A percentile compares a stretch with the other conserved stretches of the same genome.
Evolutionary conservation across 2,113 vertebrate species (phyloP).

Genomic region (Pelecanoides urinatrix): DNA sequence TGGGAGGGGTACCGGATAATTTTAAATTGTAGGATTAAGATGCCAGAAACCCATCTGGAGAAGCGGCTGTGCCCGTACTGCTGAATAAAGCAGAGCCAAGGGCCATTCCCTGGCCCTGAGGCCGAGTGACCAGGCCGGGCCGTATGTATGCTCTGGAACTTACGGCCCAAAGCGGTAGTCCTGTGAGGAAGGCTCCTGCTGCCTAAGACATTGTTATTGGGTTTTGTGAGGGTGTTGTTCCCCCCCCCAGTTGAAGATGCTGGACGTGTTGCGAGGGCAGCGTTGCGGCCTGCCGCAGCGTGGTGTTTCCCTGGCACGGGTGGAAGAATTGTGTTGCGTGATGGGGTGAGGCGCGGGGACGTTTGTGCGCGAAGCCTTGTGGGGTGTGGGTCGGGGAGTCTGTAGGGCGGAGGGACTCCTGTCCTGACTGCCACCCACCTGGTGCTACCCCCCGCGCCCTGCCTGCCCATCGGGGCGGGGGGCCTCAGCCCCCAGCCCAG

Average conservation of each 20-base stretch:
- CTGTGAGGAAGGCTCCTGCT: background rate
- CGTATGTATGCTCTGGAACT: background rate
- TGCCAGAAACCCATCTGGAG: background rate
- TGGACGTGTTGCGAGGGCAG: background rate
- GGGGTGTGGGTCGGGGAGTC: background rate
- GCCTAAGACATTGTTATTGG: background rate
- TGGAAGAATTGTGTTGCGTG: background rate
- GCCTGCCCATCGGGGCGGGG: too few relatives aligned
- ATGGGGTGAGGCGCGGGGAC: accelerated
- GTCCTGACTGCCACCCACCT: background rate
- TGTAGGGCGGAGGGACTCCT: background rate
- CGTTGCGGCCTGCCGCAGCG: background rate
- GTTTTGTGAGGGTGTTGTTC: background rate
- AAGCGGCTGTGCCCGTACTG: background rate
- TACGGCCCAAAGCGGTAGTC: background rate
- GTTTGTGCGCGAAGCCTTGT: background rate
- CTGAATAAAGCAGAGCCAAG: background rate
- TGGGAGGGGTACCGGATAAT: background rate
- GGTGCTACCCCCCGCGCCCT: background rate
- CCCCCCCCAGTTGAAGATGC: background rate
- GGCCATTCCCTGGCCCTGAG: background rate
- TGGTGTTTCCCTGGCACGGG: background rate
- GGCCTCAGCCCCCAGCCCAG: background rate
- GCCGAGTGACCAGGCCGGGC: background rate
- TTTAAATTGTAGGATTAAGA: background rate